Base-by-base conservation (phyloP, 2,888 invertebrate species). In the Dynastes grantii region DNA sequence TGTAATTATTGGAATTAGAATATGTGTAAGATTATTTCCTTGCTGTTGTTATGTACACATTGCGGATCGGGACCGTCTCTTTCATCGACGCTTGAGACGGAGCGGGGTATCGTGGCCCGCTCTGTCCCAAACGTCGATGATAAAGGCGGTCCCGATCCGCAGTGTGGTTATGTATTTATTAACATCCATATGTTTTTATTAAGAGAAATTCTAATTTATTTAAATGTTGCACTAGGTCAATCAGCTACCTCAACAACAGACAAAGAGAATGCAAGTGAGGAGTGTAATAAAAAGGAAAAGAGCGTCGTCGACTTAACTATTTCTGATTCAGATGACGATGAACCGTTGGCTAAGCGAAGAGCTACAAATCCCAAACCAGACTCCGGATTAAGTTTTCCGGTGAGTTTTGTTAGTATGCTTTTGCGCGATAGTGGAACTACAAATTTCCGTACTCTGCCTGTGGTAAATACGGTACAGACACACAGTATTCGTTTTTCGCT, bases 321-420 rank as follows among this genome's bases (percentile, higher is more conserved):
- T n/a, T 94, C 94, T 0, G 94, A 94, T 88, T 94, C 94, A 0
- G 94, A 95, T 80, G 92, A 90, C 80, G 92, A 94, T 84, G 94
- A 94, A 83, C 89, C 92, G 85, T 92, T 94, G 13, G 90, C 93
- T 81, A 93, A 92, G 87, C 89, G 93, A 84, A 70, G 82, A 73
- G 84, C 87, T 61, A 87, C 90, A 4, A 91, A 91, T 68, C 90
- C 91, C 1, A 88, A 87, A 61, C 88, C 89, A 13, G 88, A 88
- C 81, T 87, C 88, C 88, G 87, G 87, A 88, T 86, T 78, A 88
- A 88, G 82, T 87, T 88, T 84, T 87, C 87, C 81, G 88, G 88
- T 88, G 84, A 85, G 85, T 85, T 70, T 64, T 85, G 70, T 64
- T 27, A 32, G 29, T 53, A 63, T 13, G 45, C 22, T 75, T 16